phyloP scores from a whole-genome alignment of 2,797 vertebrate species.

The Astyanax mexicanus region DNA sequence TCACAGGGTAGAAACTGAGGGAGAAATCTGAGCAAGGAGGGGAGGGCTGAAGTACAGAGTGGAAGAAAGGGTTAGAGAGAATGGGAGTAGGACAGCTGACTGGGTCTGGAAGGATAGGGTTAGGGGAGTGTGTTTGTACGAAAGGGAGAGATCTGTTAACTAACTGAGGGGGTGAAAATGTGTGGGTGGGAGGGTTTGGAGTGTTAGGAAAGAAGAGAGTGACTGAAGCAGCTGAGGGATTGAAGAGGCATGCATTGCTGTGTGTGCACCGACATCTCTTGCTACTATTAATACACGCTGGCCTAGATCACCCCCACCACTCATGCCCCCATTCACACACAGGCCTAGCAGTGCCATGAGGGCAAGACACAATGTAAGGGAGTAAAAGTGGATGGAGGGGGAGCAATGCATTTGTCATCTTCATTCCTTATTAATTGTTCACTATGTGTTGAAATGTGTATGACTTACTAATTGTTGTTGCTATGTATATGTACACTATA shows the following conservation, averaged over 20 bases:
- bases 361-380: background rate
- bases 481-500: no score
- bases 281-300: slow-evolving; percentile 48
- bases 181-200: no score
- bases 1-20: slow-evolving; percentile 13
- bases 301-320: slow-evolving; percentile 14
- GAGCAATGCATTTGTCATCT: background rate
- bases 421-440: background rate
- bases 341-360: background rate
- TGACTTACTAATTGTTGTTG: background rate
- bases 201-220: slow-evolving; percentile 59
- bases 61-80: background rate
- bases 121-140: background rate
- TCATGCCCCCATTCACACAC: slow-evolving; percentile 15
- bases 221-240: slow-evolving; percentile 75
- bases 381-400: background rate
- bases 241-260: slow-evolving; percentile 67
- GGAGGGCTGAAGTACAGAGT: slow-evolving; percentile 3
- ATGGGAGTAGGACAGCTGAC: slow-evolving; percentile 2
- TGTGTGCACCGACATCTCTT: slow-evolving; percentile 43
- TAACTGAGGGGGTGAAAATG: slow-evolving; percentile 24
- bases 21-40: background rate
- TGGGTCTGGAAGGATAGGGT: background rate
- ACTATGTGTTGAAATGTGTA: background rate
- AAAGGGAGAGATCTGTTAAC: background rate